Conservation (phyloP, 2,113 vertebrate species). For the Morone chrysops region DNA sequence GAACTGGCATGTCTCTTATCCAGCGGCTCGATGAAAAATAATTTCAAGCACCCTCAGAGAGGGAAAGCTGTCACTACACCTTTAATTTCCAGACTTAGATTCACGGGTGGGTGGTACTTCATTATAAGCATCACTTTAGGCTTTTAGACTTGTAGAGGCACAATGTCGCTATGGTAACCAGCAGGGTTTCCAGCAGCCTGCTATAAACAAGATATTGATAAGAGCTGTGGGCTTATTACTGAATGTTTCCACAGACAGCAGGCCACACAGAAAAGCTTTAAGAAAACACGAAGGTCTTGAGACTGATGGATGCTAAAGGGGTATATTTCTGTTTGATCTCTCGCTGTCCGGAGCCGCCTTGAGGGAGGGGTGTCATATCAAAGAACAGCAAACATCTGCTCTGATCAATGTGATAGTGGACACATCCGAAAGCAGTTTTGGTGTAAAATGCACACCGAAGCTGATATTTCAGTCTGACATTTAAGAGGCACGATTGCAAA, state of each 20-base stretch:
- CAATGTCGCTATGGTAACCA: constrained; percentile 82
- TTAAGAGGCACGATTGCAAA: constrained; percentile 20
- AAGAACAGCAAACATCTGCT: constrained; percentile 51
- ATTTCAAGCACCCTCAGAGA: constrained; percentile 70
- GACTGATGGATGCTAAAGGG: constrained; percentile 34
- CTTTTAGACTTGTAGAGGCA: constrained; percentile 75
- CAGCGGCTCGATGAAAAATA: constrained; percentile 55
- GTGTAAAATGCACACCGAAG: constrained; percentile 34
- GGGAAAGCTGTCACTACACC: constrained; percentile 68
- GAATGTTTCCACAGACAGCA: constrained; percentile 59
- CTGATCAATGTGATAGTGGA: constrained; percentile 41
- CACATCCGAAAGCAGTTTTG: constrained; percentile 15
- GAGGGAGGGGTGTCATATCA: constrained; percentile 42
- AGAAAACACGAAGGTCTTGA: constrained; percentile 39
- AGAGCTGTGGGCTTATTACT: constrained; percentile 64
- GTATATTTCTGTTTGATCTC: constrained; percentile 60
- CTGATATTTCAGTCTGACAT: constrained; percentile 32
- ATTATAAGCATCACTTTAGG: constrained; percentile 78
- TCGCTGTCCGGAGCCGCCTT: constrained; percentile 23
- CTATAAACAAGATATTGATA: constrained; percentile 76
- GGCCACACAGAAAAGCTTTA: constrained; percentile 39
- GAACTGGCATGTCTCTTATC: constrained; percentile 54
- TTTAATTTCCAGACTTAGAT: constrained; percentile 80
- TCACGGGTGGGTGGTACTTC: constrained; percentile 81
- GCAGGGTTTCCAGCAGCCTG: constrained; percentile 66